Percentiles rank a stretch among this genome's conserved stretches.
Conservation (phyloP, 2,888 invertebrate genomes). For the Luperina nickerlii region DNA sequence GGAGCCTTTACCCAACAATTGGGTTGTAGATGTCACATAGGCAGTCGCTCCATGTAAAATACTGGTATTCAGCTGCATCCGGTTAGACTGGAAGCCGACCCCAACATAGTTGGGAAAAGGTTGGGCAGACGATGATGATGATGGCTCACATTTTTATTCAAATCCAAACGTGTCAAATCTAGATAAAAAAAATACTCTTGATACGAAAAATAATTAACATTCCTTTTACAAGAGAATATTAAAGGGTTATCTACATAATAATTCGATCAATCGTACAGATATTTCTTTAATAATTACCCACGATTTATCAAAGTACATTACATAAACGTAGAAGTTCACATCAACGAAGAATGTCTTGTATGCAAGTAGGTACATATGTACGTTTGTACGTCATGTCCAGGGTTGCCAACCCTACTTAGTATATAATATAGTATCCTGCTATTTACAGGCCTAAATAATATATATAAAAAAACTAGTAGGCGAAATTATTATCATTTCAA, state of each 20-base stretch:
- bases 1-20: background rate
- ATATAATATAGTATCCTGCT: background rate
- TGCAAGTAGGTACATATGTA: background rate
- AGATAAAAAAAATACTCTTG: background rate
- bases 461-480: too few species aligned
- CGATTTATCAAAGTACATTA: conserved; percentile 42
- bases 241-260: conserved; percentile 22
- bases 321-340: conserved; percentile 28
- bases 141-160: background rate
- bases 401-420: background rate
- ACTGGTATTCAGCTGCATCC: background rate
- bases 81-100: background rate
- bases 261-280: conserved; percentile 42
- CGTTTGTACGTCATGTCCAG: background rate
- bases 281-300: conserved; percentile 47
- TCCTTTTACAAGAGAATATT: conserved; percentile 6
- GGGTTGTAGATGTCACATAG: background rate
- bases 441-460: too few species aligned
- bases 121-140: background rate
- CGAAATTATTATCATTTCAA: too few species aligned
- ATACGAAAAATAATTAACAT: conserved; percentile 24
- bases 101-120: background rate
- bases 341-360: conserved; percentile 36
- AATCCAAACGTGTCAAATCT: background rate
- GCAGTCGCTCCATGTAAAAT: background rate